Percentiles rank a stretch among this genome's conserved stretches.
Conservation (phyloP, 2,113 vertebrate species). For the Oncorhynchus mykiss region DNA sequence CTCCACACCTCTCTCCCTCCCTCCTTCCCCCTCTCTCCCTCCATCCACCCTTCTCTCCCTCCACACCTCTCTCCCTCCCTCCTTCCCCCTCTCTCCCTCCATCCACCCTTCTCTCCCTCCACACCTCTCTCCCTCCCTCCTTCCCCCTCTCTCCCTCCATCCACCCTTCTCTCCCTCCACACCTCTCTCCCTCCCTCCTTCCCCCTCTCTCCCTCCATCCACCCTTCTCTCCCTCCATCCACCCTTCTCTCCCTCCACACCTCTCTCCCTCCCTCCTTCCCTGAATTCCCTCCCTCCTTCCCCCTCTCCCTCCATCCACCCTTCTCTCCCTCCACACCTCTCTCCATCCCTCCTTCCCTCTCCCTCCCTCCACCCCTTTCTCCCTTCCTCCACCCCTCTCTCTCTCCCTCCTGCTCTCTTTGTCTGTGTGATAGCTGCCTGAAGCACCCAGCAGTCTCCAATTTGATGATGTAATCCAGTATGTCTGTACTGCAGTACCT, state of each 20-base stretch:
- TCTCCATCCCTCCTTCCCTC: conserved; percentile 18
- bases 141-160: not conserved
- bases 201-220: no score
- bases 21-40: no score
- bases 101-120: not conserved
- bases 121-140: not conserved
- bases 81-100: not conserved
- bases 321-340: no score
- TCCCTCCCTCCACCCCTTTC: not conserved
- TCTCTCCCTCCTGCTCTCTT: conserved; percentile 48
- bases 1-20: no score
- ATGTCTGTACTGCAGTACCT: conserved; percentile 7
- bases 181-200: not conserved
- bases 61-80: no score
- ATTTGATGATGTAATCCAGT: conserved; percentile 71
- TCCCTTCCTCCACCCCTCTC: not conserved
- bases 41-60: not conserved
- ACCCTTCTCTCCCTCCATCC: no score
- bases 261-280: not conserved
- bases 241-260: no score
- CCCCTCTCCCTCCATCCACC: no score
- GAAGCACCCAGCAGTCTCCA: conserved; percentile 60
- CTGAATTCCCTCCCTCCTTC: not conserved
- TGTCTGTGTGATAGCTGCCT: conserved; percentile 65
- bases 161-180: not conserved